Base-by-base conservation (phyloP, 2,888 invertebrate species). In the Acrobeloides nanus region DNA sequence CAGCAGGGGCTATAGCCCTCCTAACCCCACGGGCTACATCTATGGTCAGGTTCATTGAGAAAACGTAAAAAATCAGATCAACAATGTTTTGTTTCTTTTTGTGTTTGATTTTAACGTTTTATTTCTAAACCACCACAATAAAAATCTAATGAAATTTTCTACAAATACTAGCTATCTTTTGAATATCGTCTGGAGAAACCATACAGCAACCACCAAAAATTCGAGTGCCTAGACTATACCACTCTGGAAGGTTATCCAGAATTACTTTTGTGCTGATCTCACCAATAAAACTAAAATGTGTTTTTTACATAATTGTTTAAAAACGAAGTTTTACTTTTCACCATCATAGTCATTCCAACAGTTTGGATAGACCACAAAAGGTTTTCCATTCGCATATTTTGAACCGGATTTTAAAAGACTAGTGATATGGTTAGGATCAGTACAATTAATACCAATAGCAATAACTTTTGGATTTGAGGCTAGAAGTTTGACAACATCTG, bases 191-290 rank as follows among this genome's bases (percentile, higher is more conserved):
- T 1, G 88, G 85, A 65, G 84, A 84, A 0, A 88, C 85, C 59
- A 88, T 81, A 75, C 92, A 93, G 68, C 92, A 93, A 0, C 92
- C 92, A 20, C 92, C 90, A 35, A 93, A 81, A 74, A 85, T 86
- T 44, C 81, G 81, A 27, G 85, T 86, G 1, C 89, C 89, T 37
- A 84, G 75, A 48, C 84, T 81, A 43, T 86, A 74, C 90, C 90
- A 92, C 64, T 84, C 83, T 18, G 81, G 80, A 7, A 88, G 82
- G 71, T 83, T 85, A 20, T 81, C 79, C 53, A 82, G 83, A 1
- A 88, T 55, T 18, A 29, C 8, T 15, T 47, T 44, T 15, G 52
- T 43, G n/a, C 49, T 29, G 18, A 46, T 24, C 18, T 39, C 25
- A 10, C 48, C 58, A 8, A 42, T 49, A 32, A 53, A 59, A 25